Evolutionary conservation across 2,797 vertebrate species (phyloP), one percentile per base, ranked within the genome.

Genomic region (Natrix natrix): DNA sequence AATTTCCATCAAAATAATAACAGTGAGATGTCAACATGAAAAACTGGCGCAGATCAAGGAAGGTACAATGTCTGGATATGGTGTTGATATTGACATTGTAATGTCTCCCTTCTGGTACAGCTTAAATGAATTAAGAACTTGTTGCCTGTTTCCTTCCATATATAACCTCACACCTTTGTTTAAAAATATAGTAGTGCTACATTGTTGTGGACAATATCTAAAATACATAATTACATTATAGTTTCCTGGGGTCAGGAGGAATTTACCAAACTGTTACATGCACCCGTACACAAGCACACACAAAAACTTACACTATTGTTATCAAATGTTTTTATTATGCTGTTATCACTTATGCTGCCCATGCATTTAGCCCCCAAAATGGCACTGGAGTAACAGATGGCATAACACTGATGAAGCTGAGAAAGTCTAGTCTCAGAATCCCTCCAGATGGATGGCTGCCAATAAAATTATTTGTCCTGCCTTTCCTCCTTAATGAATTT

Each of bases 1-100:
- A 95, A 0, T 95, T 94, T 93, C 95, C 37, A 54, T 60, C 96
- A 95, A 87, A 93, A 95, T 94, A 93, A 57, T 87, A 92, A 37
- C 90, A 61, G 57, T 0, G 87, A 90, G 90, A 92, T 12, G 24
- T 61, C 78, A 69, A 93, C 2, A 0, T 56, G 86, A 1, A 37
- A 92, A 93, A 66, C 78, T 5, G 11, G 28, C 6, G 92, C 92
- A 66, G 92, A 93, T 92, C 86, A 2, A 6, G 86, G 90, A 57
- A 87, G 74, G 59, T 91, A 83, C 20, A 32, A 56, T 28, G 90
- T 66, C 87, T 92, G 90, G 88, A 94, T 55, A 94, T n/a, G 56
- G 89, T 63, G 87, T 20, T 92, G 32, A 63, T 89, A 90, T 63
- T n/a, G 86, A 56, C 28, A 52, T 24, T 60, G 20, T 63, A 86